Percentiles rank a stretch among this genome's conserved stretches.
phyloP scores from a whole-genome alignment of 2,888 invertebrate genomes.

The Thymelicus sylvestris region DNA sequence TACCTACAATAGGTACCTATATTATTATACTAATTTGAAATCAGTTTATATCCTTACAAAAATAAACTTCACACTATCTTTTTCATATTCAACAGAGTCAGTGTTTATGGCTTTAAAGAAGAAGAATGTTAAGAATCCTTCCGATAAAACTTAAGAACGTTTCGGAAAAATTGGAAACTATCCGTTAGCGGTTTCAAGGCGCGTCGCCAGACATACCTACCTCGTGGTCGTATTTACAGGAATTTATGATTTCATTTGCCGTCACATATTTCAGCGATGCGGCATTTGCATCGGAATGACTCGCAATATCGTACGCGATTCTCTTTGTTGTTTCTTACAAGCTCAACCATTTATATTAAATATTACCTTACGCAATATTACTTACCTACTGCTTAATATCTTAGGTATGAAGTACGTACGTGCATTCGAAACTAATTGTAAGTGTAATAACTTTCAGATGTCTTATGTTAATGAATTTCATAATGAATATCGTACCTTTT shows the following conservation, averaged over 20 bases:
- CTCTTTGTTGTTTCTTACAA: constrained; percentile 43
- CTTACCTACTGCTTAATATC: background rate
- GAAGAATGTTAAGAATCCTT: background rate
- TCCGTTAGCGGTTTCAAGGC: constrained; percentile 18
- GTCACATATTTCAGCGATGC: constrained; percentile 75
- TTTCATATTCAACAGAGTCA: too few species aligned
- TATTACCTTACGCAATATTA: constrained; percentile 33
- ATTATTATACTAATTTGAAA: too few species aligned
- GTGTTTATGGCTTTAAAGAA: background rate
- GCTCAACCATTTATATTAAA: constrained; percentile 36
- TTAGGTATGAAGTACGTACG: background rate
- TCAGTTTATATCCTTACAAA: too few species aligned
- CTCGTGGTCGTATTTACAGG: constrained; percentile 59
- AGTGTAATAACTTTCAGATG: too few species aligned
- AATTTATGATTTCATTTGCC: constrained; percentile 82
- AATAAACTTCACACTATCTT: too few species aligned
- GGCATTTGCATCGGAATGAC: constrained; percentile 65
- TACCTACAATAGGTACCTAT: too few species aligned
- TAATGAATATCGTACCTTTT: too few species aligned
- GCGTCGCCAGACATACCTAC: constrained; percentile 41
- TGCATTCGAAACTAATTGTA: too few species aligned
- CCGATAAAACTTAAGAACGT: background rate
- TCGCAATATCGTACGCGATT: constrained; percentile 65
- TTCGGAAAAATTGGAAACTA: constrained; percentile 18
- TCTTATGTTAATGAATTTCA: too few species aligned